A percentile compares a stretch with the other conserved stretches of the same genome.
Evolutionary conservation across 2,113 vertebrate species (phyloP).

Genomic region (Sebastes fasciatus): DNA sequence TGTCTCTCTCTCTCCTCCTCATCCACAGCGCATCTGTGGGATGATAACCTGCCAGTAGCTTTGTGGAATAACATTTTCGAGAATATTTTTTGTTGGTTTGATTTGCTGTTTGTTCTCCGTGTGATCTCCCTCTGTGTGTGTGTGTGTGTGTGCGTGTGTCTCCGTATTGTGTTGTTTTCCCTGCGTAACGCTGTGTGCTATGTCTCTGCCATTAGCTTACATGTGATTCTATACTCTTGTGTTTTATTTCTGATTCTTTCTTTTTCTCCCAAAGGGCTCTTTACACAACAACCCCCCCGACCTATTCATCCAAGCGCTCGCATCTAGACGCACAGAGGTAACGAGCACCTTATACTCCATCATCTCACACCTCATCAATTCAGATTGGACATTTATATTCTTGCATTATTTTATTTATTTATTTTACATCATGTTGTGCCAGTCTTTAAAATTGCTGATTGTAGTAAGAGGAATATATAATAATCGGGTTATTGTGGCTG

Average conservation of each 20-base stretch:
- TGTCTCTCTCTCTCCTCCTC: slow-evolving; percentile 20
- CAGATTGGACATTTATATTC: slow-evolving; percentile 5
- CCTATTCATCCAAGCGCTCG: slow-evolving; percentile 54
- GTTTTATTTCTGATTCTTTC: slow-evolving; percentile 45
- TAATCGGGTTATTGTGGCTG: slow-evolving; percentile 33
- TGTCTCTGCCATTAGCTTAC: slow-evolving; percentile 27
- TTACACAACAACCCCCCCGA: slow-evolving; percentile 56
- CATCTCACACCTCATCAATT: slow-evolving; percentile 26
- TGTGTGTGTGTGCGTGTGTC: slow-evolving; percentile 40
- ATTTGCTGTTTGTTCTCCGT: slow-evolving; percentile 47
- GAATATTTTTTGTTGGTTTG: slow-evolving; percentile 34
- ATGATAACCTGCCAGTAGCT: slow-evolving; percentile 48
- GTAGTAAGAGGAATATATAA: slow-evolving; percentile 3
- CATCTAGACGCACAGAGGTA: slow-evolving; percentile 73
- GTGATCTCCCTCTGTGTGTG: slow-evolving; percentile 39
- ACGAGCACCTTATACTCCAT: slow-evolving; percentile 65
- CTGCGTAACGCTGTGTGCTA: slow-evolving; percentile 43
- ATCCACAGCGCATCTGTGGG: slow-evolving; percentile 53
- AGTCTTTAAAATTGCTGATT: slow-evolving; percentile 5
- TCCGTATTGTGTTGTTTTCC: slow-evolving; percentile 40
- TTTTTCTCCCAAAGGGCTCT: slow-evolving; percentile 55
- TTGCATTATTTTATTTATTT: neutral
- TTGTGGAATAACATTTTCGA: slow-evolving; percentile 61
- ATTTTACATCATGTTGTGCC: neutral
- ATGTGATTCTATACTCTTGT: slow-evolving; percentile 37